Conservation (phyloP, 1,140 invertebrate genomes). For the Sitobion miscanthi region DNA sequence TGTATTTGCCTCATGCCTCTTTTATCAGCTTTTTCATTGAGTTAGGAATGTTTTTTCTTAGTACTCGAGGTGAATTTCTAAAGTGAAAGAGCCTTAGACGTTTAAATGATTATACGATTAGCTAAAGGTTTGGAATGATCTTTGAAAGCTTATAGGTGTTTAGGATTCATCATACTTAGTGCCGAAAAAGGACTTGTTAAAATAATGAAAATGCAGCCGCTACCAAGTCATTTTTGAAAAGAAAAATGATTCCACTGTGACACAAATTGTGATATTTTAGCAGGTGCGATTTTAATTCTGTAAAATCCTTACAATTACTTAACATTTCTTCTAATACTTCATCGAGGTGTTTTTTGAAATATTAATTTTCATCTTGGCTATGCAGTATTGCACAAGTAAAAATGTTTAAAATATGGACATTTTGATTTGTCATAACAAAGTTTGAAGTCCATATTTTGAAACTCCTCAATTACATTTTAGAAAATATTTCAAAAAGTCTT, state of each 20-base stretch:
- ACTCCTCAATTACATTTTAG: not conserved
- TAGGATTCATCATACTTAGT: not conserved
- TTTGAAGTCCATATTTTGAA: not conserved
- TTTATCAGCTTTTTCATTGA: too few species aligned
- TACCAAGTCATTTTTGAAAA: not conserved
- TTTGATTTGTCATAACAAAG: not conserved
- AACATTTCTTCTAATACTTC: not conserved
- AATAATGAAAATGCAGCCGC: not conserved
- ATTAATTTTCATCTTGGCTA: not conserved
- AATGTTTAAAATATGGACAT: not conserved
- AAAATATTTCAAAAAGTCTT: not conserved
- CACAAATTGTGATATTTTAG: not conserved
- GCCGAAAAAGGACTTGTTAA: not conserved
- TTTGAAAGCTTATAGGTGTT: too few species aligned
- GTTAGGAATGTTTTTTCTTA: too few species aligned
- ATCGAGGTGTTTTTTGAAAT: not conserved
- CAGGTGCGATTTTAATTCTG: not conserved
- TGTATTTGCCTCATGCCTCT: too few species aligned
- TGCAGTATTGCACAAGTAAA: not conserved
- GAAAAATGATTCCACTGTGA: not conserved
- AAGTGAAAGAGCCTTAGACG: too few species aligned
- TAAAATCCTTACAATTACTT: not conserved
- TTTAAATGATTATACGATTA: too few species aligned
- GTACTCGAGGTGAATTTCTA: too few species aligned
- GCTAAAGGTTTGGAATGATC: too few species aligned